phyloP scores from a whole-genome alignment of 2,797 vertebrate species.

The Picus viridis region DNA sequence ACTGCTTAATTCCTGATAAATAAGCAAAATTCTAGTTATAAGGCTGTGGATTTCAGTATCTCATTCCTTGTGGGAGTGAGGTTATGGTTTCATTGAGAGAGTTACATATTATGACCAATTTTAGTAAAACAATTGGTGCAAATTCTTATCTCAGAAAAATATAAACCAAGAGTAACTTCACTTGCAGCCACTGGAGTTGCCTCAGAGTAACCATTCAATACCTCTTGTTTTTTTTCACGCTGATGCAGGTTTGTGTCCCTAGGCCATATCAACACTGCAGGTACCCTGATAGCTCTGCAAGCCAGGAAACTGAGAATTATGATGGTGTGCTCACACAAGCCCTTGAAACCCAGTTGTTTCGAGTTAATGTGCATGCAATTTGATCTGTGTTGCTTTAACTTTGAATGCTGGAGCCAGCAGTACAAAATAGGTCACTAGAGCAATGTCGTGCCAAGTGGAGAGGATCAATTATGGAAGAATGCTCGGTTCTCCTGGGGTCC shows the following conservation, averaged over 20 bases:
- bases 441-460: background rate
- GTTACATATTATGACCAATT: background rate
- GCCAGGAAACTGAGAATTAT: background rate
- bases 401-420: background rate
- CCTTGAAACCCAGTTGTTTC: background rate
- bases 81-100: background rate
- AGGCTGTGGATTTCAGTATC: background rate
- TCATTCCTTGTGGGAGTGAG: background rate
- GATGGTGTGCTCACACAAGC: background rate
- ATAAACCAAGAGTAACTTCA: background rate
- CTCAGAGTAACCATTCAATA: background rate
- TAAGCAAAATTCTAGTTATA: background rate
- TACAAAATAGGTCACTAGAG: conserved; percentile 52
- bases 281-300: background rate
- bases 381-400: background rate
- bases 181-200: background rate
- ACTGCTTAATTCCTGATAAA: background rate
- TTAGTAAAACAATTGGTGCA: background rate
- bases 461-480: conserved; percentile 41
- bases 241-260: background rate
- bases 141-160: background rate
- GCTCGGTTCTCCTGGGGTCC: background rate
- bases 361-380: background rate
- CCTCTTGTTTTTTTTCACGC: background rate
- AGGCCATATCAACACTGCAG: background rate